Evolutionary conservation across 2,797 vertebrate species (phyloP), one percentile per base, ranked within the genome.

Genomic region (Falco biarmicus): DNA sequence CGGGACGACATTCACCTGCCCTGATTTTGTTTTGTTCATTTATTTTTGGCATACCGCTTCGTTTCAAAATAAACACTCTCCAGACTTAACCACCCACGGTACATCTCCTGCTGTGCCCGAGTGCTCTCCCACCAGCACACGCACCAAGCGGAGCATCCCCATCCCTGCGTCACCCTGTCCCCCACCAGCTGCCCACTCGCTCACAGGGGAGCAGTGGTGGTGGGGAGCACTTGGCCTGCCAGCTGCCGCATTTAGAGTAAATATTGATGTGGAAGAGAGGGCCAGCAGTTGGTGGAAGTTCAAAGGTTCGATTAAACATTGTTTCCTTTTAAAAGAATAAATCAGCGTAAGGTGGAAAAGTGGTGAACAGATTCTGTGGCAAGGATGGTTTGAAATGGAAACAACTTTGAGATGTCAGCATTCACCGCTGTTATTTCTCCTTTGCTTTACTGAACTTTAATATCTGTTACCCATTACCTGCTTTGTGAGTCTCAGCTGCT

Each of bases 1-100:
- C 15, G 1, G 28, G 8, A 1, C 53, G 17, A 3, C 13, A 0
- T 17, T 18, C 4, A 2, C 28, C 41, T 17, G 56, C 34, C 74
- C 41, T 3, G 7, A 8, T 16, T 26, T 17, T 1, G 13, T 34
- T 32, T 13, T 43, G 15, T 25, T 15, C 8, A 3, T 31, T 68
- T 74, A 11, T 37, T 79, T 74, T 70, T 57, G 17, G 39, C 48
- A 37, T 18, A 5, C 29, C 25, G 15, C 56, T 9, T 5, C 15
- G 0, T 34, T 60, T n/a, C 47, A 22, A 20, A 82, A 47, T 4
- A 74, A 69, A 50, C 14, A 17, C 29, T 43, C 45, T 39, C 60
- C 28, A 10, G 43, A 48, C 74, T 39, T 54, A 68, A 45, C 53
- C 14, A 31, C 19, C 29, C 57, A 15, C 60, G 25, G 25, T 10